phyloP scores from a whole-genome alignment of 2,797 vertebrate species.

The Rhinella marina region DNA sequence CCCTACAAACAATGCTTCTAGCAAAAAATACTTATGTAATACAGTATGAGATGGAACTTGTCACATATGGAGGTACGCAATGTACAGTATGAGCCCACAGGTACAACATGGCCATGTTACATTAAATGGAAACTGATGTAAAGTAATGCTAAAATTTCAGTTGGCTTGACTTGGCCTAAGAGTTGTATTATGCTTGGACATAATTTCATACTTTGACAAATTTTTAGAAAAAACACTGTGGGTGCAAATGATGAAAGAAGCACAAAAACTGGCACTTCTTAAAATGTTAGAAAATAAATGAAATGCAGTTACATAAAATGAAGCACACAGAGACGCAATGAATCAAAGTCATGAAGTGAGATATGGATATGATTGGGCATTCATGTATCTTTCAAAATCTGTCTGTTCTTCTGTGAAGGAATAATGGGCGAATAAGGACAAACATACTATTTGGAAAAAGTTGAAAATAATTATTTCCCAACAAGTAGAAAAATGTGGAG shows the following conservation, averaged over 20 bases:
- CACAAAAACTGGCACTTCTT: too few relatives aligned
- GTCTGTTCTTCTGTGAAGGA: background rate
- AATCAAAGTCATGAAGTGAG: background rate
- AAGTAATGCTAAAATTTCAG: background rate
- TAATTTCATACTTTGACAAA: background rate
- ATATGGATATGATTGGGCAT: background rate
- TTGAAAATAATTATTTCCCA: background rate
- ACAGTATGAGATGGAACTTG: background rate
- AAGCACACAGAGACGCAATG: background rate
- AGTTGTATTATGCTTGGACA: background rate
- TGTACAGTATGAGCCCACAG: background rate
- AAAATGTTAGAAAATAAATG: too few relatives aligned
- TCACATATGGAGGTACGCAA: background rate
- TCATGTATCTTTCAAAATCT: background rate
- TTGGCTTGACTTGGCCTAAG: background rate
- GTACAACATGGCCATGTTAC: too few relatives aligned
- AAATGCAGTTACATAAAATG: background rate
- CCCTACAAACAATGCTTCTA: too few relatives aligned
- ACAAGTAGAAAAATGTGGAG: conserved; percentile 7
- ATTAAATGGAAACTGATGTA: background rate
- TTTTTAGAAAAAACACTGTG: too few relatives aligned
- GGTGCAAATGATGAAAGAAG: too few relatives aligned
- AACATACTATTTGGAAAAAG: background rate
- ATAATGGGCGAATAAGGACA: background rate
- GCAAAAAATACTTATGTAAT: background rate